Evolutionary conservation across 1,140 invertebrate genomes (phyloP).

Genomic region (Batillaria attramentaria): DNA sequence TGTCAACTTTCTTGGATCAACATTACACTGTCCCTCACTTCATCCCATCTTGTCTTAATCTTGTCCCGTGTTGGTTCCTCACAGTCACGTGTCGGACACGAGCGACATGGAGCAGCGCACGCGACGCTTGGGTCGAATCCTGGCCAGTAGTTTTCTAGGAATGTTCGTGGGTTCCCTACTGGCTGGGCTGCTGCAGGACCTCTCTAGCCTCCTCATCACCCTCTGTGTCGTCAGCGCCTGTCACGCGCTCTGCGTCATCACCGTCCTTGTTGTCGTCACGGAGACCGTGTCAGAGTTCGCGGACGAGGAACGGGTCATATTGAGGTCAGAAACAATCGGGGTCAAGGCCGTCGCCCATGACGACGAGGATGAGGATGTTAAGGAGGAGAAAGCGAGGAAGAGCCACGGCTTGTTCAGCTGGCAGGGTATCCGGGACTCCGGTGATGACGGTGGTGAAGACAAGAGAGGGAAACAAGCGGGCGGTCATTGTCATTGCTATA

Average conservation of each 20-base stretch:
- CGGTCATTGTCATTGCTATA: constrained; percentile 53
- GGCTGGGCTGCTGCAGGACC: constrained; percentile 61
- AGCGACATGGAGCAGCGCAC: constrained; percentile 62
- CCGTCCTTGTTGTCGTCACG: constrained; percentile 53
- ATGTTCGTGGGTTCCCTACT: constrained; percentile 66
- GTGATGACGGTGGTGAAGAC: constrained; percentile 52
- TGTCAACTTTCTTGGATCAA: no score
- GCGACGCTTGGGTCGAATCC: constrained; percentile 60
- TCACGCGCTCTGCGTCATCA: constrained; percentile 51
- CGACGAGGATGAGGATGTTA: constrained; percentile 3
- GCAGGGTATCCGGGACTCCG: constrained; percentile 57
- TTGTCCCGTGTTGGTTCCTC: background rate
- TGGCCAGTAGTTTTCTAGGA: constrained; percentile 71
- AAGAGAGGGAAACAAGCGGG: constrained; percentile 47
- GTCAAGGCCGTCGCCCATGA: background rate
- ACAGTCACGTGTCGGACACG: constrained; percentile 66
- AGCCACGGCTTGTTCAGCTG: constrained; percentile 47
- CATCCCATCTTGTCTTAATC: background rate
- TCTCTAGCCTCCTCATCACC: constrained; percentile 53
- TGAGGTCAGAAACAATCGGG: no score
- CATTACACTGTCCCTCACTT: no score
- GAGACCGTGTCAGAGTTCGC: constrained; percentile 48
- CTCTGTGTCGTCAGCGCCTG: constrained; percentile 56
- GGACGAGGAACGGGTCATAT: constrained; percentile 35
- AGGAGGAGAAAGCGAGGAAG: background rate